phyloP scores from a whole-genome alignment of 2,113 vertebrate genomes.

The Pollimyrus isidori region DNA sequence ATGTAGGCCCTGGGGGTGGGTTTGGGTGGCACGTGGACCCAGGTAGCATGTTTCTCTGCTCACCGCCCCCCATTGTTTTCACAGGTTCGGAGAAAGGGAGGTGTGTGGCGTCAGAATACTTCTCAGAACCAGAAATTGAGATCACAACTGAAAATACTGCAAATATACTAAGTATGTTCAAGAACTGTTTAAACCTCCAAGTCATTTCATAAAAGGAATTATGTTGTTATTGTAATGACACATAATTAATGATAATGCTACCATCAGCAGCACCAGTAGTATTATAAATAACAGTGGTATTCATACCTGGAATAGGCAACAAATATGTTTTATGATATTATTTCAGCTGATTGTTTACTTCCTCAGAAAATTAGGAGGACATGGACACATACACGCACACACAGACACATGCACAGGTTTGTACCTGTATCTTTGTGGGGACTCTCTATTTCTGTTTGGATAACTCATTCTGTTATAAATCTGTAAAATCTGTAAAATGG shows the following conservation, averaged over 20 bases:
- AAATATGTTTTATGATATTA: no score
- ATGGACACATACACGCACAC: no score
- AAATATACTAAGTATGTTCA: conserved; percentile 79
- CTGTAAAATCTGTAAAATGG: neutral
- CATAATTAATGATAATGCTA: neutral
- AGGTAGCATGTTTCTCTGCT: neutral
- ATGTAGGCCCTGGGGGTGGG: neutral
- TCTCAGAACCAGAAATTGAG: conserved; percentile 77
- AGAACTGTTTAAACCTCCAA: neutral
- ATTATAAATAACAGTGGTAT: neutral
- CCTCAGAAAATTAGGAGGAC: no score
- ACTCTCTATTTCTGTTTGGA: no score
- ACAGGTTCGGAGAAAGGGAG: conserved; percentile 78
- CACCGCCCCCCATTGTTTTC: neutral
- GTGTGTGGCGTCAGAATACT: conserved; percentile 82
- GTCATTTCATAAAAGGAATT: neutral
- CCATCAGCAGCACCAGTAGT: neutral
- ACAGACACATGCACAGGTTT: no score
- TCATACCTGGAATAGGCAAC: neutral
- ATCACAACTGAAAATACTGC: conserved; percentile 85
- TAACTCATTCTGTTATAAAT: no score
- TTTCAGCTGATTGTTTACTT: no score
- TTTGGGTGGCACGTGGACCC: neutral
- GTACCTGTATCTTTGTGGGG: no score
- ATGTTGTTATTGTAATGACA: neutral